Conservation (phyloP, 92 coral and sea anemone species). For the Galaxea fascicularis region DNA sequence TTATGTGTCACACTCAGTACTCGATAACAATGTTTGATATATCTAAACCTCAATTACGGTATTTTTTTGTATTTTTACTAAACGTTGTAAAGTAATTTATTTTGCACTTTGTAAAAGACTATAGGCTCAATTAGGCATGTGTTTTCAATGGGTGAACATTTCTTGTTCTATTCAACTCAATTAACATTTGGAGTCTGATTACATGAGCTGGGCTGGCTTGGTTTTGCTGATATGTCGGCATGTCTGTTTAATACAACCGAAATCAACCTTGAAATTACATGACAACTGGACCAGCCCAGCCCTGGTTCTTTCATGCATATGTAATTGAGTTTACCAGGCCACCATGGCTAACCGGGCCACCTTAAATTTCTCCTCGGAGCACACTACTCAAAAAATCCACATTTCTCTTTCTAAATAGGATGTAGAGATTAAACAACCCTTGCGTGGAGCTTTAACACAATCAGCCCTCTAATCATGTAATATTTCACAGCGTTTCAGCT, state of each 20-base stretch:
- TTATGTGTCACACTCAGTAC: neutral
- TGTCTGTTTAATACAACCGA: neutral
- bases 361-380: constrained; percentile 3
- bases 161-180: no score
- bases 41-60: constrained; percentile 10
- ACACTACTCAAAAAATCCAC: constrained; percentile 6
- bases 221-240: constrained; percentile 11
- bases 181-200: no score
- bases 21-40: constrained; percentile 17
- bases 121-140: constrained; percentile 9
- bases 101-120: constrained; percentile 11
- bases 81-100: neutral
- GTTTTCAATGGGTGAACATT: constrained; percentile 1
- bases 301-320: constrained; percentile 4
- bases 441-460: constrained; percentile 3
- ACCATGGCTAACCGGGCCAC: constrained; percentile 3
- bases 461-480: neutral
- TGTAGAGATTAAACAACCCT: constrained; percentile 12
- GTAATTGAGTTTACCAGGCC: neutral
- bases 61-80: constrained; percentile 13
- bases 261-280: neutral
- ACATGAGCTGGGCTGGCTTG: constrained; percentile 13
- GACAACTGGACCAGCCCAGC: constrained; percentile 14
- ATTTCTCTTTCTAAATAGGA: constrained; percentile 20
- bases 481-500: constrained; percentile 2